These are phyloP conservation scores for Archilochus colubris DNA, from an alignment of 2,113 vertebrate species.

Conservation along the genomic window DNA sequence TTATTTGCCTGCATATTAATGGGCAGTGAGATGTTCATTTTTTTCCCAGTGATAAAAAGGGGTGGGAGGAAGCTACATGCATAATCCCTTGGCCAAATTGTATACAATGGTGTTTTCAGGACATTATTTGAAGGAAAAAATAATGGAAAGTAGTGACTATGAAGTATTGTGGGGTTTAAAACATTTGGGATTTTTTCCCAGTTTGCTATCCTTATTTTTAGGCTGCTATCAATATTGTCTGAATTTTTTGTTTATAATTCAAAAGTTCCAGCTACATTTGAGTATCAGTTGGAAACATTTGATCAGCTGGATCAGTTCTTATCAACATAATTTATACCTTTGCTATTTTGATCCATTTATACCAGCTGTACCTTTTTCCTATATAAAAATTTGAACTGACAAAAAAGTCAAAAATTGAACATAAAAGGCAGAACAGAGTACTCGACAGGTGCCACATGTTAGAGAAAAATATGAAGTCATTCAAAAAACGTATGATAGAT, in stretches of 20 bases:
- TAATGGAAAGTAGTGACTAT: background rate
- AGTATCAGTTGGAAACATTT: background rate
- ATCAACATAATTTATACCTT: background rate
- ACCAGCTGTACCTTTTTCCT: background rate
- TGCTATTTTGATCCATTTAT: background rate
- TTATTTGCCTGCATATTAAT: background rate
- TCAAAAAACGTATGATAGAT: background rate
- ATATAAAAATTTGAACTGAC: background rate
- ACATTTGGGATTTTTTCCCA: background rate
- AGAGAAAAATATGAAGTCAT: background rate
- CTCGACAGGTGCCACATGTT: background rate
- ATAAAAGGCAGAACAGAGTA: background rate
- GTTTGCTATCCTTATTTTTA: background rate
- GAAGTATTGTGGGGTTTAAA: background rate
- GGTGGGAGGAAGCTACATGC: background rate
- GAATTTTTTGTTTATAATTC: background rate
- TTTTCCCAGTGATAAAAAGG: background rate
- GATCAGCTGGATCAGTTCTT: background rate
- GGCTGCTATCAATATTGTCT: background rate
- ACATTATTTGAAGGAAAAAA: background rate
- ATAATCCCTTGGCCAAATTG: background rate
- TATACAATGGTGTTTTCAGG: background rate
- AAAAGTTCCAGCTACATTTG: background rate
- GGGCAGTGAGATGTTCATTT: background rate
- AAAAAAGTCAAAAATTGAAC: background rate